These are phyloP conservation scores for Terebella lapidaria DNA, from an alignment of 2,888 invertebrate genomes.

Conservation along the genomic window DNA sequence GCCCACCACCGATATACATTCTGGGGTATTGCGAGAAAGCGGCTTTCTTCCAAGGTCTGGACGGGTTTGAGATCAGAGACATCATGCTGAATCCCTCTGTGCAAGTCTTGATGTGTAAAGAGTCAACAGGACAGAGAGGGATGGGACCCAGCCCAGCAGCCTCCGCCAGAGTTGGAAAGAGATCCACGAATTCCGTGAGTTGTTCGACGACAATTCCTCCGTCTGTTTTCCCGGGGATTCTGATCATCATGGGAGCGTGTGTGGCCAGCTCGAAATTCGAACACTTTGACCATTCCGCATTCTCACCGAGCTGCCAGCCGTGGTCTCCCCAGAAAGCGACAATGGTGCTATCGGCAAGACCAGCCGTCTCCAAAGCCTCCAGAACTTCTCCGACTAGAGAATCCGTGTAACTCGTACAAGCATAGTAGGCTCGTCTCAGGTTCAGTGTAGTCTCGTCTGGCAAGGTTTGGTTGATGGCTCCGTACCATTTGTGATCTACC, in stretches of 20 bases:
- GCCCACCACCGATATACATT: slow-evolving; percentile 21
- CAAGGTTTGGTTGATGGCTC: slow-evolving; percentile 29
- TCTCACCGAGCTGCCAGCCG: slow-evolving; percentile 26
- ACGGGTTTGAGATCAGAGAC: slow-evolving; percentile 10
- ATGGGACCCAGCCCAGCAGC: slow-evolving; percentile 26
- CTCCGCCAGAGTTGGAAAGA: slow-evolving; percentile 33
- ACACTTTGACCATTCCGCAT: slow-evolving; percentile 28
- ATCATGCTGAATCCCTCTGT: slow-evolving; percentile 19
- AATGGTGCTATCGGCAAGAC: slow-evolving; percentile 19
- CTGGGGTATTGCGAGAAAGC: slow-evolving; percentile 27
- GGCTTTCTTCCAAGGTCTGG: slow-evolving; percentile 14
- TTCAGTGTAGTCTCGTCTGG: slow-evolving; percentile 18
- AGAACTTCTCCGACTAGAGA: slow-evolving; percentile 17
- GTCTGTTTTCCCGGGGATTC: slow-evolving; percentile 31
- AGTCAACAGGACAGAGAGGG: slow-evolving; percentile 16
- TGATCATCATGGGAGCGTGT: slow-evolving; percentile 33
- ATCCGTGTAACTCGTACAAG: slow-evolving; percentile 16
- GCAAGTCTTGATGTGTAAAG: slow-evolving; percentile 10
- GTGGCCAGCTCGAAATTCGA: slow-evolving; percentile 33
- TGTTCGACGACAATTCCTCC: slow-evolving; percentile 25
- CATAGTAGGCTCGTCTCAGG: slow-evolving; percentile 23
- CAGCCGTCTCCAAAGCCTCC: slow-evolving; percentile 8
- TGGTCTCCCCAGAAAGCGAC: slow-evolving; percentile 24
- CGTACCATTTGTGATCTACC: slow-evolving; percentile 22
- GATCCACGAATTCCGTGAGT: slow-evolving; percentile 33